Evolutionary conservation across 2,797 vertebrate species (phyloP).

Genomic region (Percopsis omiscomaycus): DNA sequence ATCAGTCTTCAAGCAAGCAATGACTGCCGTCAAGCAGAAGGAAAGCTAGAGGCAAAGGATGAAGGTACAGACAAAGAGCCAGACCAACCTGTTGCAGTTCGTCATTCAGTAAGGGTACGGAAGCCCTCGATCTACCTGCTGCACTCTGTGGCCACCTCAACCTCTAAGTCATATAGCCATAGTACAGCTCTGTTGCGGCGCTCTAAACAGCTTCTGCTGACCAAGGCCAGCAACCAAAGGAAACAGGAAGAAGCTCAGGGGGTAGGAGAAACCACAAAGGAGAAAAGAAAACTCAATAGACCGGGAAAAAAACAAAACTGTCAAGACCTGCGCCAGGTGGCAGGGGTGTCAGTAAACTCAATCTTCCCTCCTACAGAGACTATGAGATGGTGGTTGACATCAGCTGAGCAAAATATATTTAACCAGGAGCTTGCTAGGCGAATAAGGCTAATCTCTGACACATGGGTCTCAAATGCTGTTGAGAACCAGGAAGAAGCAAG

Average conservation of each 20-base stretch:
- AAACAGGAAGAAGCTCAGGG: slow-evolving; percentile 67
- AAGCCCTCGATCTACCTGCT: slow-evolving; percentile 87
- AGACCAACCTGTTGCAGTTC: slow-evolving; percentile 65
- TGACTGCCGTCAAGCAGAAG: slow-evolving; percentile 49
- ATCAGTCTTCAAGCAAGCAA: slow-evolving; percentile 56
- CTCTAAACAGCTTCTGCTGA: slow-evolving; percentile 84
- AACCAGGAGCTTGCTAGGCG: slow-evolving; percentile 86
- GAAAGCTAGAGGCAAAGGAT: slow-evolving; percentile 31
- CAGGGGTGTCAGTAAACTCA: slow-evolving; percentile 82
- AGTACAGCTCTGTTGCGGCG: slow-evolving; percentile 84
- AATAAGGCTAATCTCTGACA: slow-evolving; percentile 87
- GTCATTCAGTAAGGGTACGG: slow-evolving; percentile 85
- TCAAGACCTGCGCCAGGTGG: slow-evolving; percentile 69
- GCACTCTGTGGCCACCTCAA: slow-evolving; percentile 86
- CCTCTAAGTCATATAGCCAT: slow-evolving; percentile 81
- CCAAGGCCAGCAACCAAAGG: slow-evolving; percentile 79
- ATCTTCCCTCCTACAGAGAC: slow-evolving; percentile 82
- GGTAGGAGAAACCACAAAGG: slow-evolving; percentile 16
- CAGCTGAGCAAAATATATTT: slow-evolving; percentile 82
- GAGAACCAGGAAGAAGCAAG: slow-evolving; percentile 63
- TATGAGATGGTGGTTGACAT: slow-evolving; percentile 90
- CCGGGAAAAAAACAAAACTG: slow-evolving; percentile 32
- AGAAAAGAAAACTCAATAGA: slow-evolving; percentile 29
- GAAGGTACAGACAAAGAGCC: slow-evolving; percentile 25
- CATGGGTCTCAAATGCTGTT: slow-evolving; percentile 84